Conservation (phyloP, 2,113 vertebrate genomes). For the Protobothrops flavoviridis region DNA sequence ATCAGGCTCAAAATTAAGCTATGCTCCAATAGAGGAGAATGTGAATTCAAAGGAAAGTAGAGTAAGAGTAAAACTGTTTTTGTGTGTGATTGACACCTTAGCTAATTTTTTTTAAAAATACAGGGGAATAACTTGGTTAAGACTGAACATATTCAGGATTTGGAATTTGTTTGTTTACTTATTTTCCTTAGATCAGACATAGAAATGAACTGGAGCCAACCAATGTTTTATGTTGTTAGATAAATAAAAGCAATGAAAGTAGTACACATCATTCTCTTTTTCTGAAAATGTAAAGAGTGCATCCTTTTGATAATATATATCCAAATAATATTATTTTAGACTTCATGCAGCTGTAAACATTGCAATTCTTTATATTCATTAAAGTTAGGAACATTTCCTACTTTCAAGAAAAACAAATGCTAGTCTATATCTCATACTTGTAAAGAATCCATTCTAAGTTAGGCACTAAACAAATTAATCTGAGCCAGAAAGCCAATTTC, state of each 20-base stretch:
- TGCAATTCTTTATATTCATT: constrained; percentile 70
- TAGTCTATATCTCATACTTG: constrained; percentile 58
- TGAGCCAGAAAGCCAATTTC: constrained; percentile 62
- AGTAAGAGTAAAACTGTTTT: too few species aligned
- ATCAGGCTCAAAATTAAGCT: constrained; percentile 17
- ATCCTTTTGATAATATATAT: constrained; percentile 65
- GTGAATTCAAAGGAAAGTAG: background rate
- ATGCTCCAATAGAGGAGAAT: background rate
- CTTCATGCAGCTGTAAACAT: constrained; percentile 66
- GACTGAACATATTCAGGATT: background rate
- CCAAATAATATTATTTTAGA: constrained; percentile 62
- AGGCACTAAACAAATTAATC: constrained; percentile 70
- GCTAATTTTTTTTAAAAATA: background rate
- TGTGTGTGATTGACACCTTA: background rate
- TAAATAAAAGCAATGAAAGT: constrained; percentile 65
- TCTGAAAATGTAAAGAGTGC: constrained; percentile 70
- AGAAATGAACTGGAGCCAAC: constrained; percentile 41
- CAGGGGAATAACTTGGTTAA: background rate
- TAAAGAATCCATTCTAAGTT: constrained; percentile 71
- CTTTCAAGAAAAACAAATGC: constrained; percentile 62
- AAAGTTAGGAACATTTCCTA: constrained; percentile 69
- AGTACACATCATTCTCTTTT: constrained; percentile 63
- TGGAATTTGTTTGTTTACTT: background rate
- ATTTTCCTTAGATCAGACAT: background rate
- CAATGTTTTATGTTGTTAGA: constrained; percentile 51